phyloP scores from a whole-genome alignment of 2,888 invertebrate genomes.

The Andrena fulva region DNA sequence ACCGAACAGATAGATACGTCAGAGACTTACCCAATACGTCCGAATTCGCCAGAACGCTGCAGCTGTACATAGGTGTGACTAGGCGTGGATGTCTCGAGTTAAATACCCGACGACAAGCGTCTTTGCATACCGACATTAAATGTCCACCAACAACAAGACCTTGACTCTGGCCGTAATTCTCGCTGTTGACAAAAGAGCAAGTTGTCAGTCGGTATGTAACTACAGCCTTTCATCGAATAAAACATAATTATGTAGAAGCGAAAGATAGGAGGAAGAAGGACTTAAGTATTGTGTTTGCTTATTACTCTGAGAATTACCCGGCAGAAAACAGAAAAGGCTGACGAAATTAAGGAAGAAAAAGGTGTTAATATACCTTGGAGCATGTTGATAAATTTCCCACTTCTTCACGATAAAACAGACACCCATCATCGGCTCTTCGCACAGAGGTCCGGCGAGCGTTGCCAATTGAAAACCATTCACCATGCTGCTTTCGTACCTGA shows the following conservation, averaged over 20 bases:
- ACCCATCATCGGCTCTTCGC: conserved; percentile 98
- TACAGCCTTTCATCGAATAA: background rate
- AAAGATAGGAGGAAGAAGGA: no score
- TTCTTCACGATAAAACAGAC: conserved; percentile 96
- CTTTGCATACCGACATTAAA: conserved; percentile 95
- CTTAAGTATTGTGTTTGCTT: background rate
- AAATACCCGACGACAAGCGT: conserved; percentile 94
- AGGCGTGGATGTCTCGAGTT: conserved; percentile 95
- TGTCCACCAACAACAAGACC: conserved; percentile 90
- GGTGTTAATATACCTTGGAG: conserved; percentile 70
- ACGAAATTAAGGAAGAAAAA: background rate
- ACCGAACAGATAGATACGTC: background rate
- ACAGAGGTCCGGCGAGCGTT: conserved; percentile 95
- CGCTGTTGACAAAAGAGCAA: conserved; percentile 67
- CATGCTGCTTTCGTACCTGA: conserved; percentile 89
- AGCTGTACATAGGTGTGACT: conserved; percentile 97
- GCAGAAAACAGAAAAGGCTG: background rate
- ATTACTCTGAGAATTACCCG: background rate
- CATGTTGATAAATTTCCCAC: conserved; percentile 86
- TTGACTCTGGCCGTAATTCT: conserved; percentile 78
- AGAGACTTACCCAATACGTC: conserved; percentile 90
- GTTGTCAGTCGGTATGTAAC: background rate
- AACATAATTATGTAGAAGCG: background rate
- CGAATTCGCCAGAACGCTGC: conserved; percentile 93
- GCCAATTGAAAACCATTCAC: conserved; percentile 95